Conservation (phyloP, 2,797 vertebrate genomes). For the Menidia menidia region DNA sequence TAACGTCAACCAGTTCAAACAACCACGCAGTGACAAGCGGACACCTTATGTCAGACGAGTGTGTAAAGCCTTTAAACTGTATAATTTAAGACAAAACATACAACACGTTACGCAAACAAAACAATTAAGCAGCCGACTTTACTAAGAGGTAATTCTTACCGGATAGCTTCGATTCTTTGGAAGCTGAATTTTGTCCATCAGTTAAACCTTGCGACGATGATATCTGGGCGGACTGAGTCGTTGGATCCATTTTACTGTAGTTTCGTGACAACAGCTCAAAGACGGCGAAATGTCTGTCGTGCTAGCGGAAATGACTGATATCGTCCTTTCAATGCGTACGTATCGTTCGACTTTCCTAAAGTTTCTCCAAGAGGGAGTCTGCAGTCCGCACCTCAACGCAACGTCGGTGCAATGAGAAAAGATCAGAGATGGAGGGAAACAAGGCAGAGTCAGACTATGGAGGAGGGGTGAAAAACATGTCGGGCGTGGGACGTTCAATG, state of each 20-base stretch:
- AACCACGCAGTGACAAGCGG: not conserved
- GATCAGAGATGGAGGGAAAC: conserved; percentile 50
- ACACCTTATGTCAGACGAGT: not conserved
- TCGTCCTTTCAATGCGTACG: conserved; percentile 4
- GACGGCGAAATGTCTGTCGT: conserved; percentile 27
- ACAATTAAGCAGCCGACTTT: not conserved
- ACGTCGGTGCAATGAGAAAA: conserved; percentile 52
- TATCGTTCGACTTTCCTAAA: conserved; percentile 50
- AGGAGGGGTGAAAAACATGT: conserved; percentile 62
- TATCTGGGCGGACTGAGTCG: conserved; percentile 85
- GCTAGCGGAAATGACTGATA: not conserved
- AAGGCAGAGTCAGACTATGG: conserved; percentile 54
- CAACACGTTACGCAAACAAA: not conserved
- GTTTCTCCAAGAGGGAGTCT: conserved; percentile 54
- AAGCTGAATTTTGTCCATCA: conserved; percentile 81
- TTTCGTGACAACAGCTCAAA: conserved; percentile 44
- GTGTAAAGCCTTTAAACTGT: not conserved
- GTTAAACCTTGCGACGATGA: conserved; percentile 84
- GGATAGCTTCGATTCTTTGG: conserved; percentile 83
- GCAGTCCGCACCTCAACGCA: conserved; percentile 46
- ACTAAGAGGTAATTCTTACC: conserved; percentile 73
- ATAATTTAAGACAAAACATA: not conserved
- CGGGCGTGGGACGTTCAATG: conserved; percentile 49
- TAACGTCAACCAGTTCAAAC: not conserved
- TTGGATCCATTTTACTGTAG: conserved; percentile 81